phyloP scores from a whole-genome alignment of 1,140 invertebrate species.

The Delia radicum region DNA sequence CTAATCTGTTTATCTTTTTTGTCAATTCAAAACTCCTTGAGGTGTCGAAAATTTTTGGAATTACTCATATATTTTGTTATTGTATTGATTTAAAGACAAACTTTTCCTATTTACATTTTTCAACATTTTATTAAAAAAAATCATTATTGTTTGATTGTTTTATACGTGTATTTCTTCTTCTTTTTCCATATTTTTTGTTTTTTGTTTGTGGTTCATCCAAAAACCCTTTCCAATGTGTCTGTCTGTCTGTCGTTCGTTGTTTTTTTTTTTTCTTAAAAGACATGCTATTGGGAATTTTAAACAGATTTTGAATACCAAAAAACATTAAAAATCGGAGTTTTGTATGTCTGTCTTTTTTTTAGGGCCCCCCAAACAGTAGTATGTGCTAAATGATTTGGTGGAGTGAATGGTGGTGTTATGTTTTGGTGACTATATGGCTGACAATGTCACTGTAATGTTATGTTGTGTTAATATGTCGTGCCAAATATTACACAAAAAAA shows the following conservation, averaged over 20 bases:
- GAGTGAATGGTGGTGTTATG: conserved; percentile 7
- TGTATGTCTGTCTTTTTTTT: conserved; percentile 10
- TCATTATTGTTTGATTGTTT: neutral
- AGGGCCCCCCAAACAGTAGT: conserved; percentile 1
- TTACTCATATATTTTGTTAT: too few relatives aligned
- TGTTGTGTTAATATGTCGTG: neutral
- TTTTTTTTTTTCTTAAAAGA: conserved; percentile 11
- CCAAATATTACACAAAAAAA: too few relatives aligned
- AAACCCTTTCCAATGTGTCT: conserved; percentile 12
- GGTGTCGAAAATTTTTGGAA: too few relatives aligned
- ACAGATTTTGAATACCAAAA: conserved; percentile 10
- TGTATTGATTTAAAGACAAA: neutral
- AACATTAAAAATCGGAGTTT: neutral
- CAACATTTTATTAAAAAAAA: neutral
- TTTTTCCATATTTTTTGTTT: neutral
- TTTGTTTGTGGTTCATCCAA: too few relatives aligned
- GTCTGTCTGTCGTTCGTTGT: neutral
- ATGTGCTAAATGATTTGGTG: neutral
- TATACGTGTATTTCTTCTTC: neutral
- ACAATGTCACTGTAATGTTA: conserved; percentile 4
- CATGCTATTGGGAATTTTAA: conserved; percentile 18
- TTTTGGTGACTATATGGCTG: conserved; percentile 21
- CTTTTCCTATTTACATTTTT: neutral
- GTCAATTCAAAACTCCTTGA: too few relatives aligned
- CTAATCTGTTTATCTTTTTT: too few relatives aligned